Evolutionary conservation across 2,113 vertebrate genomes (phyloP).

Genomic region (Gnathonemus echidnorhynchus): DNA sequence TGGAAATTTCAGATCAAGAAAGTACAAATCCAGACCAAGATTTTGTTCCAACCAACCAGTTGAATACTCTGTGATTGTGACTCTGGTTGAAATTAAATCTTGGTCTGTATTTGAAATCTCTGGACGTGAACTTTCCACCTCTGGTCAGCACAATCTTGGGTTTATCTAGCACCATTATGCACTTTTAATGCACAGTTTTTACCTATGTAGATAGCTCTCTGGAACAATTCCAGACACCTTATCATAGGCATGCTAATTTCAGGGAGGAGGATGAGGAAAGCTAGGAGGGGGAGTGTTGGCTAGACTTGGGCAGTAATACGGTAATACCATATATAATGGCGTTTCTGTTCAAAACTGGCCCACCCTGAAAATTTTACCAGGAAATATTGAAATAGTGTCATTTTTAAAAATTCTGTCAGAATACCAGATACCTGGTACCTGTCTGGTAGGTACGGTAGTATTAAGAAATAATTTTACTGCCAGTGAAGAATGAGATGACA

Average conservation of each 20-base stretch:
- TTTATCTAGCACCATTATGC: no score
- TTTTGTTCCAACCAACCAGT: background rate
- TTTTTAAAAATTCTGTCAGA: background rate
- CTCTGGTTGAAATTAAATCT: background rate
- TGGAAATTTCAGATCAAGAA: background rate
- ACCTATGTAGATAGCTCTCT: background rate
- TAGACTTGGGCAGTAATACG: background rate
- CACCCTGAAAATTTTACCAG: background rate
- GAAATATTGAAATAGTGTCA: background rate
- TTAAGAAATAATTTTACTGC: background rate
- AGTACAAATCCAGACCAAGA: background rate
- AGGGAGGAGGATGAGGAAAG: background rate
- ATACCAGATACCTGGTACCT: background rate
- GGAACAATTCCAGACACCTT: background rate
- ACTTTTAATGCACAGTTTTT: background rate
- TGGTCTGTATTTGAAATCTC: background rate
- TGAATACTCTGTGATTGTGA: no score
- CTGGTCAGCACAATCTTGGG: no score
- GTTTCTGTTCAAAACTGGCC: background rate
- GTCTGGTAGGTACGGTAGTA: background rate
- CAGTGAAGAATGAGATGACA: background rate
- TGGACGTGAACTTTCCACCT: no score
- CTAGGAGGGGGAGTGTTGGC: background rate
- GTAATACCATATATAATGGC: background rate
- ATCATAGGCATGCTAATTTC: background rate